Base-by-base conservation (phyloP, 2,113 vertebrate genomes). In the Sinocyclocheilus anophthalmus region DNA sequence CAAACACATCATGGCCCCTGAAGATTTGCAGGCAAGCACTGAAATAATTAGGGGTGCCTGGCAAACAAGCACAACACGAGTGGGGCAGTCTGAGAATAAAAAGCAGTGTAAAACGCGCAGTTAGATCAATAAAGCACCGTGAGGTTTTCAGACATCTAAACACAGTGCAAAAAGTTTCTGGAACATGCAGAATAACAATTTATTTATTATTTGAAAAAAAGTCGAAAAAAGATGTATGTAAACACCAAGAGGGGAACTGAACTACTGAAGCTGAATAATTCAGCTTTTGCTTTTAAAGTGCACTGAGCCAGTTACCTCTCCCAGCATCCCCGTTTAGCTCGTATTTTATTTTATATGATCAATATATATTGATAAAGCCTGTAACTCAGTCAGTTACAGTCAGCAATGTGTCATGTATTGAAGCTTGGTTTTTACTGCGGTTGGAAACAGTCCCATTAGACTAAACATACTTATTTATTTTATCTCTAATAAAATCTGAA, bases 101-200 rank as follows among this genome's bases (percentile, higher is more conserved):
- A 93, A 91, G 86, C 90, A 88, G 82, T 84, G 89, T 89, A 90
- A 92, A 90, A 92, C 91, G 90, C 90, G 86, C 86, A 57, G 83
- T 26, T 20, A 72, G 48, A 84, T 84, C 65, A 39, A 83, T 87
- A 70, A 24, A 81, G 39, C 20, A 22, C 30, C 4, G 37, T 6
- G 42, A 48, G 72, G 72, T 48, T 48, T 73, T 45, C 20, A 73
- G 70, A 39, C 20, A 45, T 73, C 70, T 73, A 10, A 73, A 73
- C 20, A 12, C 18, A 9, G 67, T 8, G 14, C 26, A 18, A 18
- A 33, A 69, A 33, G 30, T 42, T 45, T 45, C 10, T 73, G 67
- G 14, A 69, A 18, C 0, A 3, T 30, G 9, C 16, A 20, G 2
- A 69, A 37, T 20, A 20, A 37, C 14, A 12, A 59, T 59, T 61